Evolutionary conservation across 2,797 vertebrate species (phyloP).

Genomic region (Gymnopithys bicolor): DNA sequence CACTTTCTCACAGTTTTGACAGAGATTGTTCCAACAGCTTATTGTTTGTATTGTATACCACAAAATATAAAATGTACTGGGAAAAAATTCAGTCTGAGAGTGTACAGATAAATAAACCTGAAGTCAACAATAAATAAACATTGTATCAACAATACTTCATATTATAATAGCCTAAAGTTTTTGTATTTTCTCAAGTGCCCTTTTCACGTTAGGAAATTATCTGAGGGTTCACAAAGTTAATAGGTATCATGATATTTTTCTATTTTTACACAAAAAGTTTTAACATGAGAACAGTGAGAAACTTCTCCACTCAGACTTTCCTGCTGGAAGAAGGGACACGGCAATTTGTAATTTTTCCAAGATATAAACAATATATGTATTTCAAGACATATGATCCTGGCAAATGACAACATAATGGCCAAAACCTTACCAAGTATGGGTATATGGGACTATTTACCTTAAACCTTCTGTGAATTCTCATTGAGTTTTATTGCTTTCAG

Average conservation of each 20-base stretch:
- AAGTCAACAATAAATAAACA: background rate
- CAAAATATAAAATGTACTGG: background rate
- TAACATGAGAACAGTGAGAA: background rate
- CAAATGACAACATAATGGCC: background rate
- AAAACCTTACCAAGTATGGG: background rate
- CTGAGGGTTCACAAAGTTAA: background rate
- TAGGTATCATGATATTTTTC: background rate
- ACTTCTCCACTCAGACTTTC: background rate
- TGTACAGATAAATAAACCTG: background rate
- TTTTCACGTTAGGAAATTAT: background rate
- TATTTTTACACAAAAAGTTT: background rate
- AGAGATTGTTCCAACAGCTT: background rate
- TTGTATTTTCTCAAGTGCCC: background rate
- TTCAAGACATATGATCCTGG: background rate
- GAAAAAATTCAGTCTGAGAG: background rate
- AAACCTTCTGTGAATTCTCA: background rate
- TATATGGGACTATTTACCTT: background rate
- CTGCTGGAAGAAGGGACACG: background rate
- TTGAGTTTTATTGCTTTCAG: background rate
- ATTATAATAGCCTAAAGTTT: background rate
- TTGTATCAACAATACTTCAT: background rate
- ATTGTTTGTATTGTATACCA: background rate
- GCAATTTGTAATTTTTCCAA: background rate
- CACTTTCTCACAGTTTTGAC: background rate
- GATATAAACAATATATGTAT: background rate